Evolutionary conservation across 1,140 invertebrate species (phyloP).

Genomic region (Ladona fulva): DNA sequence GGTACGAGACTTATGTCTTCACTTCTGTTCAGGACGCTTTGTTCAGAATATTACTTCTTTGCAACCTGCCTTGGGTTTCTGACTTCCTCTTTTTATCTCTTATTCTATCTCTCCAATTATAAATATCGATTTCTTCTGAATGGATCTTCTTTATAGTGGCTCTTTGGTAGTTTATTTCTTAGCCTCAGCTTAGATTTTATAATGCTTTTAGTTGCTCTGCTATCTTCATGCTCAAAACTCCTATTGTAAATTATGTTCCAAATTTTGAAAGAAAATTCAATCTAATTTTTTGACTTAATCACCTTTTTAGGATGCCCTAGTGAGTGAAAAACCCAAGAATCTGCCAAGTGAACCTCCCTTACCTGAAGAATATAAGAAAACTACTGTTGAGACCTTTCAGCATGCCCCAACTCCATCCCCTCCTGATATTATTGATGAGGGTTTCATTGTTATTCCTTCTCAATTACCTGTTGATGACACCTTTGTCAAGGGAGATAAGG

Average conservation of each 20-base stretch:
- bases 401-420: not conserved
- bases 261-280: not conserved
- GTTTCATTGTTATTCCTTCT: constrained; percentile 10
- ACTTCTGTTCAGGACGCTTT: not conserved
- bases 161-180: not conserved
- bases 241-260: not conserved
- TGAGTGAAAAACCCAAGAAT: constrained; percentile 10
- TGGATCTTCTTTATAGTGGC: not conserved
- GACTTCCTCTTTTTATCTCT: not conserved
- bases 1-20: constrained; percentile 29
- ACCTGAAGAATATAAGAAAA: not conserved
- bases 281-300: constrained; percentile 2
- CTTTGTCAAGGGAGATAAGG: not conserved
- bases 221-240: not conserved
- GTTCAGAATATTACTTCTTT: not conserved
- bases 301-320: constrained; percentile 12
- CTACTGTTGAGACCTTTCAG: not conserved
- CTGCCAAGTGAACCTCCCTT: constrained; percentile 11
- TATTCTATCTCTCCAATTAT: not conserved
- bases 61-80: not conserved
- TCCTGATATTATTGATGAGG: constrained; percentile 14
- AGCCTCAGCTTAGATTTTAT: not conserved
- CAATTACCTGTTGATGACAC: not conserved
- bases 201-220: not conserved
- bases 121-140: not conserved